phyloP scores from a whole-genome alignment of 2,888 invertebrate genomes.

The Carcina quercana region DNA sequence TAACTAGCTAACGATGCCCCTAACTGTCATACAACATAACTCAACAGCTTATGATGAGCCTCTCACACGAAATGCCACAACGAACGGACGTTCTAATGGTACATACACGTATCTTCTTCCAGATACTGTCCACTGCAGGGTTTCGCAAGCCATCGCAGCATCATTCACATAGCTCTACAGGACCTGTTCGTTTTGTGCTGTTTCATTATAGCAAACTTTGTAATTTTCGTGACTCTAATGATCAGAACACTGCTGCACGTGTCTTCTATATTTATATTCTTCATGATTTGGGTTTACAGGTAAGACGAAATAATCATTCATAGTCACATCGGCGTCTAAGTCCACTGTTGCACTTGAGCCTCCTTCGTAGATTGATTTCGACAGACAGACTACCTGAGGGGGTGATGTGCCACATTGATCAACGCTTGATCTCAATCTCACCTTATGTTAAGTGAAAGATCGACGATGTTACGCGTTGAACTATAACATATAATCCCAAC shows the following conservation, averaged over 20 bases:
- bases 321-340: background rate
- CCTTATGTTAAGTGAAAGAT: too few species aligned
- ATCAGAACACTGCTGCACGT: background rate
- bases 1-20: background rate
- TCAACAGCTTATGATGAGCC: background rate
- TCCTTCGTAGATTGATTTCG: background rate
- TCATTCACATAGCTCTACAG: background rate
- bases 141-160: background rate
- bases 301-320: background rate
- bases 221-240: background rate
- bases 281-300: background rate
- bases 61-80: background rate
- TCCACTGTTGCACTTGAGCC: background rate
- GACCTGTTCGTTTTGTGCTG: background rate
- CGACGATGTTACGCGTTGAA: too few species aligned
- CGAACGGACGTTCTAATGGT: background rate
- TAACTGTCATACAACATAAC: background rate
- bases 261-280: background rate
- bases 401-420: too few species aligned
- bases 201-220: background rate
- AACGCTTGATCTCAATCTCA: too few species aligned
- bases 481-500: too few species aligned
- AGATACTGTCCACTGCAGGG: background rate
- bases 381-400: background rate
- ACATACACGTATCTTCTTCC: background rate